A percentile compares a stretch with the other conserved stretches of the same genome.
These are phyloP conservation scores for Ips nitidus DNA, from an alignment of 1,140 invertebrate species.

Conservation along the genomic window DNA sequence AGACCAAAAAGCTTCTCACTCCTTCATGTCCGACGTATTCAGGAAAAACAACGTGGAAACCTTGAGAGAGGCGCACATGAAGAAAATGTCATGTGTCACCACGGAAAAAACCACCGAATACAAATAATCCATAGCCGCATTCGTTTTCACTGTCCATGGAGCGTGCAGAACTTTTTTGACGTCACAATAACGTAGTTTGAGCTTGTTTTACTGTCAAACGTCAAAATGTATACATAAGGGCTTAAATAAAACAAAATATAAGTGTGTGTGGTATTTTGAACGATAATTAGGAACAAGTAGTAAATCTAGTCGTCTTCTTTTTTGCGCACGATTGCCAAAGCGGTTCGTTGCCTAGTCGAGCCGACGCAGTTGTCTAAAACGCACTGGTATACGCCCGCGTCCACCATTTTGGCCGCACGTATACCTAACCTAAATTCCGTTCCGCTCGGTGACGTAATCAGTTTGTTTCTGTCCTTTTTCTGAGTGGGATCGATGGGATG, in stretches of 20 bases:
- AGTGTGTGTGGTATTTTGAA: too few relatives aligned
- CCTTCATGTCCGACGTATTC: constrained; percentile 44
- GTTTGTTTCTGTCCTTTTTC: constrained; percentile 27
- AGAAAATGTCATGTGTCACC: not conserved
- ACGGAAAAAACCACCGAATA: too few relatives aligned
- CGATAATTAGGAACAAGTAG: not conserved
- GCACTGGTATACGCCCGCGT: constrained; percentile 32
- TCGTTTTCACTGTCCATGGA: too few relatives aligned
- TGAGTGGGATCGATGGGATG: constrained; percentile 11
- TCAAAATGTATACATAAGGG: too few relatives aligned
- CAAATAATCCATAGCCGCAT: too few relatives aligned
- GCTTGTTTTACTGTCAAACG: too few relatives aligned
- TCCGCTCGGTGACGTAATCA: constrained; percentile 25
- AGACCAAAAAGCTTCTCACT: constrained; percentile 41
- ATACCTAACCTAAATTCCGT: constrained; percentile 31
- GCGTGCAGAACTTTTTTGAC: too few relatives aligned
- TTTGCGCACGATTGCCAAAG: constrained; percentile 23
- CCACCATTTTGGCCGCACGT: constrained; percentile 22
- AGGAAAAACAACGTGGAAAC: constrained; percentile 36
- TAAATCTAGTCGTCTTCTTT: constrained; percentile 8
- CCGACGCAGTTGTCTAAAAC: constrained; percentile 27
- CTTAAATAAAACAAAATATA: too few relatives aligned
- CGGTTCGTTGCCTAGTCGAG: constrained; percentile 13
- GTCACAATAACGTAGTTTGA: too few relatives aligned
- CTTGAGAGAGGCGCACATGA: constrained; percentile 29